Base-by-base conservation (phyloP, 2,797 vertebrate genomes). In the Neopelma chrysocephalum region DNA sequence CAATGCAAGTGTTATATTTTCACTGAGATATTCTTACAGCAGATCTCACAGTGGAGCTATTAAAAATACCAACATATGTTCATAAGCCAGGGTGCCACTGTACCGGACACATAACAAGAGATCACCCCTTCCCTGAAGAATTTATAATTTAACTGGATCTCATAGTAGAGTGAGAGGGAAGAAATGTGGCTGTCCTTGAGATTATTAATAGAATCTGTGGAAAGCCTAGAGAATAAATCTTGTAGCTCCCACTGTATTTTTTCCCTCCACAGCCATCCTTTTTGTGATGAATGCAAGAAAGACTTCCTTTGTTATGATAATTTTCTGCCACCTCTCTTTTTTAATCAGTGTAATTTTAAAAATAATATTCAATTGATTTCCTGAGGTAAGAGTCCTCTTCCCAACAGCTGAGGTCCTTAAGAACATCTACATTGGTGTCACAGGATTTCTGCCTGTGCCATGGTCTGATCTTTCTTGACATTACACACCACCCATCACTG, bases 41-140 rank as follows among this genome's bases (percentile, higher is more conserved):
- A 85, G 68, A 38, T 85, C 82, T 94, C 69, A 73, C 32, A 25
- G 53, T n/a, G 32, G 58, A 96, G 32, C 56, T 90, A 60, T 79
- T 83, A 78, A 91, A 95, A 94, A 93, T 83, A 72, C 10, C 21
- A 83, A 36, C 54, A 40, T 82, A 79, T 66, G 51, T 76, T 88
- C 58, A 53, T 48, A 31, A 70, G 12, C 57, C 71, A 82, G 53
- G 43, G n/a, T 73, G 32, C 36, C 29, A 23, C 27, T 42, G 27
- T 48, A 79, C 12, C 18, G 88, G 82, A 48, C 40, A 21, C 22
- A 36, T 36, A 75, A 54, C 27, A 61, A 72, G 43, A 29, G 20
- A 86, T 78, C 61, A 51, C 9, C 2, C 26, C 4, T 85, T 89
- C 68, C n/a, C 43, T 62, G n/a, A 80, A 66, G 29, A 79, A 50